Percentiles rank a stretch among this genome's conserved stretches.
phyloP scores from a whole-genome alignment of 2,888 invertebrate genomes.

The Orthosia gracilis region DNA sequence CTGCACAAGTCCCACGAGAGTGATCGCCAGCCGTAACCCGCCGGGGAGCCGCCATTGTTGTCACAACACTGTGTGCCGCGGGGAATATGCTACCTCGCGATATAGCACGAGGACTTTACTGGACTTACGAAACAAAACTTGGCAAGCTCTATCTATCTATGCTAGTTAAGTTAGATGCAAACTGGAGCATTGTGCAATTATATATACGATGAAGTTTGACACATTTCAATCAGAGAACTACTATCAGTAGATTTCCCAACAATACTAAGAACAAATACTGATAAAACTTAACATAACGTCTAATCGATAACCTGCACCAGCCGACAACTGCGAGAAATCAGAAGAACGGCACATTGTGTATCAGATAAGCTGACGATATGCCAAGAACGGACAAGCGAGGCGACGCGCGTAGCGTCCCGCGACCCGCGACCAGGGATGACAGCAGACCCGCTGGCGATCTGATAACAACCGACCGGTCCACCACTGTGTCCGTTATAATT shows the following conservation, averaged over 20 bases:
- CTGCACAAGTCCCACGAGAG: constrained; percentile 17
- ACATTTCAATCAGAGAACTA: not conserved
- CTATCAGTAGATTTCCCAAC: not conserved
- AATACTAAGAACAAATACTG: not conserved
- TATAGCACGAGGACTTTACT: constrained; percentile 25
- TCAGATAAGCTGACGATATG: constrained; percentile 30
- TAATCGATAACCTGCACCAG: constrained; percentile 28
- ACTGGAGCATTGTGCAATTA: not conserved
- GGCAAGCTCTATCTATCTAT: not conserved
- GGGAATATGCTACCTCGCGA: constrained; percentile 21
- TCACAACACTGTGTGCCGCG: constrained; percentile 18
- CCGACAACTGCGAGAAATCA: constrained; percentile 42
- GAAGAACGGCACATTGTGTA: constrained; percentile 29
- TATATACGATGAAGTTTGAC: constrained; percentile 7
- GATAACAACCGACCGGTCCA: constrained; percentile 7
- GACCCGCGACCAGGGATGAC: too few species aligned
- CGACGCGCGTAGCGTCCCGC: not conserved
- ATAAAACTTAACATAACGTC: constrained; percentile 12
- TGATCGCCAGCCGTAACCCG: constrained; percentile 18
- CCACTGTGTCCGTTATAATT: constrained; percentile 11
- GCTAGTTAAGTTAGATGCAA: not conserved
- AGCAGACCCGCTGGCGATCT: constrained; percentile 11
- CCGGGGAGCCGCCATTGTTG: constrained; percentile 21
- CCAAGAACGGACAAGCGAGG: not conserved
- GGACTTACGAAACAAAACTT: constrained; percentile 14